These are phyloP conservation scores for Amphilophus citrinellus DNA, from an alignment of 2,113 vertebrate genomes.

Conservation along the genomic window DNA sequence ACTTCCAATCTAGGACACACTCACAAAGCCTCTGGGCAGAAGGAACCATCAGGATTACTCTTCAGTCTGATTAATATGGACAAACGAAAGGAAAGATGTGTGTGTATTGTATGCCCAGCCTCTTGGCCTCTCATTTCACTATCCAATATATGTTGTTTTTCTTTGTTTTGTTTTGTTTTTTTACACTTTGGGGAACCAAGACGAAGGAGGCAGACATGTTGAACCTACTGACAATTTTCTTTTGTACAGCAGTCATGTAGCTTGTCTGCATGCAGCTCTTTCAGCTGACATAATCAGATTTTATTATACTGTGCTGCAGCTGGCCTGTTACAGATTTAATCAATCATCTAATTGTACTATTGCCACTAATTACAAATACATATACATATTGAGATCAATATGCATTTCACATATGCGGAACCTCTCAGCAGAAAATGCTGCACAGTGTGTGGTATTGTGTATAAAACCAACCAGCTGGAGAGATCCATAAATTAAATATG, in stretches of 20 bases:
- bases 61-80: conserved; percentile 54
- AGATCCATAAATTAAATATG: conserved; percentile 58
- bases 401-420: conserved; percentile 50
- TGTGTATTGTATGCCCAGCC: conserved; percentile 35
- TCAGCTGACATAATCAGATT: conserved; percentile 58
- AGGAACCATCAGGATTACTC: conserved; percentile 43
- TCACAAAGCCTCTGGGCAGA: conserved; percentile 31
- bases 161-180: conserved; percentile 13
- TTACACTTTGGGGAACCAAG: conserved; percentile 23
- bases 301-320: conserved; percentile 53
- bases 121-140: conserved; percentile 39
- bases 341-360: conserved; percentile 57
- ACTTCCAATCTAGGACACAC: conserved; percentile 59
- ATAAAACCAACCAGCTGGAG: conserved; percentile 37
- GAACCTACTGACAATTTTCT: conserved; percentile 39
- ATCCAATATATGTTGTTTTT: conserved; percentile 27
- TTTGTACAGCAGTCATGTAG: conserved; percentile 39
- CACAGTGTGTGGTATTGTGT: conserved; percentile 17
- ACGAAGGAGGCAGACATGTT: not conserved
- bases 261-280: conserved; percentile 26
- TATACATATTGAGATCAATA: conserved; percentile 58
- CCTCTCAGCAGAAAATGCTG: conserved; percentile 17
- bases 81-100: conserved; percentile 30
- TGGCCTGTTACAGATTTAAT: conserved; percentile 59
- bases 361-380: conserved; percentile 57